Evolutionary conservation across 2,888 invertebrate genomes (phyloP).

Genomic region (Cerastoderma edule): DNA sequence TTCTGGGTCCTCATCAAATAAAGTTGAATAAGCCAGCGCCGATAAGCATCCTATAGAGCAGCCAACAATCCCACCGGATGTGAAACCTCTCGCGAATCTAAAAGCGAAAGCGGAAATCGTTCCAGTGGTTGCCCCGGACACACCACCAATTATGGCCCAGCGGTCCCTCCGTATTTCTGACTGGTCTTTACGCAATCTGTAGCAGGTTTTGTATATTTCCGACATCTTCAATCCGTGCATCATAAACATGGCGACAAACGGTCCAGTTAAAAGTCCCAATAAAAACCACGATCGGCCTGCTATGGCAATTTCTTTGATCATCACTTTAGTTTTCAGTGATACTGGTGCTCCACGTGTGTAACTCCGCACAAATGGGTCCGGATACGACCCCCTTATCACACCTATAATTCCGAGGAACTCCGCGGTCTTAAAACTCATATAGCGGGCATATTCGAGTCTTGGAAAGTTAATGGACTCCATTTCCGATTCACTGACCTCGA

Average conservation of each 20-base stretch:
- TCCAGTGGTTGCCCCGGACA: not conserved
- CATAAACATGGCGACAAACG: not conserved
- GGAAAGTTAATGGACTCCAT: constrained; percentile 15
- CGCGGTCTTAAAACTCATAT: not conserved
- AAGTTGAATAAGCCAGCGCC: too few relatives aligned
- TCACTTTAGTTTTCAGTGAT: not conserved
- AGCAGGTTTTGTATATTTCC: constrained; percentile 18
- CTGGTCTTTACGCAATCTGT: constrained; percentile 2
- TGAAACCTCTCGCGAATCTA: too few relatives aligned
- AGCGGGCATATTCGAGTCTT: not conserved
- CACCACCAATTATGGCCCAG: constrained; percentile 3
- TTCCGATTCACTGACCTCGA: not conserved
- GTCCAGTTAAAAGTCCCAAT: constrained; percentile 3
- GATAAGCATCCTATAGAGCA: too few relatives aligned
- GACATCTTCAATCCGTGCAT: constrained; percentile 8
- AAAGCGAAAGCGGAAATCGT: too few relatives aligned
- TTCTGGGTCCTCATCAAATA: too few relatives aligned
- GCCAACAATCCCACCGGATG: too few relatives aligned
- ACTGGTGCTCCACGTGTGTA: not conserved
- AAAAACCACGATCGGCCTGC: not conserved
- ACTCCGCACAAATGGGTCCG: not conserved
- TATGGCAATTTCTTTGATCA: not conserved
- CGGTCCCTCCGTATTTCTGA: not conserved
- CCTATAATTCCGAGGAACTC: not conserved
- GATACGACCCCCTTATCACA: not conserved